These are phyloP conservation scores for Pseudomyrmex concolor DNA, from an alignment of 1,140 invertebrate genomes.

Conservation along the genomic window DNA sequence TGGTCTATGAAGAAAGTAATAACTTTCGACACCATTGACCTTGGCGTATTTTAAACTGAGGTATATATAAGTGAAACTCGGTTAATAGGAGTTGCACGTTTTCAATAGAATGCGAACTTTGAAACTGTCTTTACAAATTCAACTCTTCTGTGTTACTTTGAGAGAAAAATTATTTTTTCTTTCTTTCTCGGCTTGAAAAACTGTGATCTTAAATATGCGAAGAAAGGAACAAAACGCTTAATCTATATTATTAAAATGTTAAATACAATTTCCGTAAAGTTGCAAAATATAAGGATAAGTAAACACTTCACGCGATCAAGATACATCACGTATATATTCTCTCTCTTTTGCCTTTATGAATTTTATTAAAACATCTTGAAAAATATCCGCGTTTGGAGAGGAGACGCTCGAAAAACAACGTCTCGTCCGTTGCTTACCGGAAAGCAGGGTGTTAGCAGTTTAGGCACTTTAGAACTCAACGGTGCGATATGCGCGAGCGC, in stretches of 20 bases:
- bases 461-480: constrained; percentile 74
- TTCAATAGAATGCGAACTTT: constrained; percentile 14
- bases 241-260: no score
- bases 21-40: constrained; percentile 56
- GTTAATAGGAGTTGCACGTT: constrained; percentile 43
- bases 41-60: constrained; percentile 59
- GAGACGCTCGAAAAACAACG: constrained; percentile 29
- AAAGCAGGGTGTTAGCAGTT: constrained; percentile 72
- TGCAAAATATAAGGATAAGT: no score
- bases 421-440: constrained; percentile 55
- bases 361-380: no score
- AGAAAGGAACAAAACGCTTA: no score
- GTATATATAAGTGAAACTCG: constrained; percentile 51
- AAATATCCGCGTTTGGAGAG: not conserved
- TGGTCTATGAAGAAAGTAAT: constrained; percentile 27
- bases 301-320: not conserved
- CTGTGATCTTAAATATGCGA: no score
- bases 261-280: no score
- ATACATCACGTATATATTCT: not conserved
- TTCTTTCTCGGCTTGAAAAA: not conserved
- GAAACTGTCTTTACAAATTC: not conserved
- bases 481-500: constrained; percentile 73
- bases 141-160: not conserved
- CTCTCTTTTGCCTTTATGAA: not conserved
- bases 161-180: not conserved